Evolutionary conservation across 2,888 invertebrate genomes (phyloP).

Genomic region (Colletes collaris): DNA sequence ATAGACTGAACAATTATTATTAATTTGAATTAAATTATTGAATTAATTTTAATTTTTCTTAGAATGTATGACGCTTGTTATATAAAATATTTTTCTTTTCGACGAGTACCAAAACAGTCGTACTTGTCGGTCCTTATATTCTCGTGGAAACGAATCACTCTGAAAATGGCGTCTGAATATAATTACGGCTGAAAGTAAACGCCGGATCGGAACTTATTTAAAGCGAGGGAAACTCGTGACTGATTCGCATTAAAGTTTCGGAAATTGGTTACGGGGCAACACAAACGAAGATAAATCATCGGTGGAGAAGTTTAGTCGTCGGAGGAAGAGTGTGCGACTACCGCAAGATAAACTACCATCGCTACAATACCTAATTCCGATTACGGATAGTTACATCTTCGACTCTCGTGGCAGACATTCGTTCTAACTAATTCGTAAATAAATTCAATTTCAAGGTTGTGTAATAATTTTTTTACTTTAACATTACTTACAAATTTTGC

Average conservation of each 20-base stretch:
- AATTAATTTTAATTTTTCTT: no score
- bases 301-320: slow-evolving; percentile 48
- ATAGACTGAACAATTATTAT: no score
- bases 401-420: slow-evolving; percentile 8
- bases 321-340: slow-evolving; percentile 36
- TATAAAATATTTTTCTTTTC: no score
- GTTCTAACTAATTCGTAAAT: slow-evolving; percentile 21
- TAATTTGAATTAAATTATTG: no score
- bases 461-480: no score
- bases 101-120: no score
- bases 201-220: slow-evolving; percentile 44
- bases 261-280: slow-evolving; percentile 56
- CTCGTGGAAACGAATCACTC: neutral
- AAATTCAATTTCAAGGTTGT: slow-evolving; percentile 38
- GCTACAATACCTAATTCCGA: slow-evolving; percentile 54
- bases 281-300: slow-evolving; percentile 61
- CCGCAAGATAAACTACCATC: slow-evolving; percentile 56
- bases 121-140: no score
- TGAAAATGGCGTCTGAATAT: slow-evolving; percentile 39
- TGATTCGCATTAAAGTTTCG: slow-evolving; percentile 50
- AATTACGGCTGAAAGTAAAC: slow-evolving; percentile 28
- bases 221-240: slow-evolving; percentile 51
- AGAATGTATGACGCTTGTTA: no score
- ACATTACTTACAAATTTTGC: no score
- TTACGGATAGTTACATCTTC: slow-evolving; percentile 44